Base-by-base conservation (phyloP, 2,888 invertebrate genomes). In the Sepioteuthis lessoniana region DNA sequence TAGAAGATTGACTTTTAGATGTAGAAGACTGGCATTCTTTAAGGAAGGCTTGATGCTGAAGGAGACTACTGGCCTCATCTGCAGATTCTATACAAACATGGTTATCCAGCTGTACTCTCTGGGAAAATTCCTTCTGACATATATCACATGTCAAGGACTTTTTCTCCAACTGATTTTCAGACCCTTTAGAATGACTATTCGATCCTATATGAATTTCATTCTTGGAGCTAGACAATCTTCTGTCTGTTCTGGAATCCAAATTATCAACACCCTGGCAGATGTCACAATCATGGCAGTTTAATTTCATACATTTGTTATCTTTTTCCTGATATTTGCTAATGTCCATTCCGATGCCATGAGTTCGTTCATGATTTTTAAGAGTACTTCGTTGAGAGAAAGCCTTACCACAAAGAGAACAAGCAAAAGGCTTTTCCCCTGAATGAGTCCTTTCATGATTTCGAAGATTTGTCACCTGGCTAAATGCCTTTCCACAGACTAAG, bases 311-410 rank as follows among this genome's bases (percentile, higher is more conserved):
- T 46, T 42, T 46, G 31, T 91, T 91, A 31, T 42, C 25, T 42
- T 31, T 28, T 37, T 28, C 38, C 21, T 91, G 91, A 42, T 91
- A 37, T 91, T 91, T 91, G 31, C 28, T 13, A 25, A 91, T 13
- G 13, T 42, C 38, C 25, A 91, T 42, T 38, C 46, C 46, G 19
- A 91, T 42, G 31, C 42, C 42, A 25, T 91, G 91, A 31, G 91
- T 91, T 42, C 91, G 91, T 46, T 91, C 91, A 38, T 91, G 91
- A 91, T 91, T 91, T 46, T 91, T 91, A 42, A 91, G 46, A 25
- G 91, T 91, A 42, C 91, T 91, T 91, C 91, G 38, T 42, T 91
- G 91, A 28, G 91, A 91, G 42, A 91, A 91, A 16, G 91, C 91
- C 46, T 91, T 91, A 13, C 91, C 91, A 13, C 91, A 91, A 28